phyloP scores from a whole-genome alignment of 2,888 invertebrate genomes.

The Julus scanicus region DNA sequence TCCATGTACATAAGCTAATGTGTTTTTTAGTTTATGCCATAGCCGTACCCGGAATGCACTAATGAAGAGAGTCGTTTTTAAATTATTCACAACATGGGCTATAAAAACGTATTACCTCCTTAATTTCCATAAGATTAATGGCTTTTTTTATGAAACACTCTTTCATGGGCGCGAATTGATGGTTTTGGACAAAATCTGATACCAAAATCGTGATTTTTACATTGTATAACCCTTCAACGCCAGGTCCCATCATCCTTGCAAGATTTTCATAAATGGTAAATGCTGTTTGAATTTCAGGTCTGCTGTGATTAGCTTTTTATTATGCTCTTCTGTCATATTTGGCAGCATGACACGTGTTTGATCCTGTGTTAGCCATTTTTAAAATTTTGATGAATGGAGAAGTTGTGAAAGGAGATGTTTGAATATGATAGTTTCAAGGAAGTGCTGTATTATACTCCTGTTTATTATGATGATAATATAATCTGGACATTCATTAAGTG shows the following conservation, averaged over 20 bases:
- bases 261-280: background rate
- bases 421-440: constrained; percentile 26
- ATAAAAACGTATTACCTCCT: no score
- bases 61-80: background rate
- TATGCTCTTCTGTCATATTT: background rate
- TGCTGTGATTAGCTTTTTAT: background rate
- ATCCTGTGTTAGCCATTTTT: background rate
- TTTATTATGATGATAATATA: background rate
- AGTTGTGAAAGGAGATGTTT: background rate
- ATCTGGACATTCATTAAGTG: background rate
- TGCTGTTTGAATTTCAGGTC: background rate
- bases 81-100: background rate
- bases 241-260: no score
- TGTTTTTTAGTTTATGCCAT: background rate
- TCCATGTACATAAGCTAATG: background rate
- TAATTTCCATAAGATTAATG: no score
- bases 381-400: background rate
- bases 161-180: no score
- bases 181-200: no score
- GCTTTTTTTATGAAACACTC: no score
- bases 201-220: no score
- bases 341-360: background rate
- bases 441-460: background rate
- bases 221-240: no score
- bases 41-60: background rate